Evolutionary conservation across 2,797 vertebrate genomes (phyloP), one percentile per base, ranked within the genome.

Genomic region (Cottoperca gobio): DNA sequence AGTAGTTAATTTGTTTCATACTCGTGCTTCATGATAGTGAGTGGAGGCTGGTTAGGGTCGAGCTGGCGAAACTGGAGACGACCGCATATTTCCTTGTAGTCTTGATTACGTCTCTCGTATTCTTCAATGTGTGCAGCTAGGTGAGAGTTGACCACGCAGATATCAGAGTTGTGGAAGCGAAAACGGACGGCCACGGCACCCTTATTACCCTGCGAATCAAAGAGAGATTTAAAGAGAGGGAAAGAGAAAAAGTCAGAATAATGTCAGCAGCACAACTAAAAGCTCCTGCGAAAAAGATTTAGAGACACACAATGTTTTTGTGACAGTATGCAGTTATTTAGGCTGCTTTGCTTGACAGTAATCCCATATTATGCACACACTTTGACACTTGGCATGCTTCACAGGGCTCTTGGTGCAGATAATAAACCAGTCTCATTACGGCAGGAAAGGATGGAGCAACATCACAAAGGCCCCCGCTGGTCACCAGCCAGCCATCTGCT

Each of bases 141-240:
- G 90, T 99, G 98, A 52, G 96, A 96, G 79, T 98, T 99, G 79
- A 99, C 97, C 37, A 99, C n/a, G 16, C 98, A 99, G 86, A 99
- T 73, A 11, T 96, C 95, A 0, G 97, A 98, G 90, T 97, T 97
- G 78, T 99, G 97, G 86, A 99, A 96, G 40, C 91, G 95, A 92
- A 99, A 99, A 64, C 97, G 95, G 86, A 99, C 84, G 1, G 96
- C 96, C 74, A 99, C 98, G 0, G 97, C 98, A 0, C 98, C 98
- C 88, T 99, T 99, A 94, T 99, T 99, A 73, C 98, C 98, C 98
- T 99, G 86, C 1, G 50, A 85, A 31, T 61, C 2, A 37, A 49
- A 24, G 31, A 79, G 21, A 19, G 17, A 70, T 54, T 35, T 19
- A 73, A 23, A 66, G 9, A 40, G 21, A 50, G 26, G 66, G 39